Evolutionary conservation across 2,888 invertebrate genomes (phyloP), one percentile per base, ranked within the genome.

Genomic region (Tyria jacobaeae): DNA sequence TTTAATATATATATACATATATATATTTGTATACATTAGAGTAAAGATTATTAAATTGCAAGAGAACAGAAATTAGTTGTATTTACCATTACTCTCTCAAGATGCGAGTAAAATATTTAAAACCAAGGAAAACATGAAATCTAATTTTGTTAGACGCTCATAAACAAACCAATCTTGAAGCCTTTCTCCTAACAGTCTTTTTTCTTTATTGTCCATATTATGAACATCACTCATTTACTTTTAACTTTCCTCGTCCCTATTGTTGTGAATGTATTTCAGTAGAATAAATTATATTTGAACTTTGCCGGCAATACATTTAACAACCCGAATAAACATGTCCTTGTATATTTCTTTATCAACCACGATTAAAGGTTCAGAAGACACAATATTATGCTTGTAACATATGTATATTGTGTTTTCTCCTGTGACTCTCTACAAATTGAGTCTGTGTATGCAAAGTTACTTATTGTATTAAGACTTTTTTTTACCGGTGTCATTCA

Each of bases 401-500:
- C 54, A 56, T 62, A 60, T 57, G 62, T n/a, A n/a, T n/a, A n/a
- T 62, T 57, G 41, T 57, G 57, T 52, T 41, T 60, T 64, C 54
- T 65, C n/a, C 9, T 78, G 64, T 70, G 71, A 67, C 73, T 61
- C 58, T 49, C 66, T 47, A 70, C 70, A 70, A 71, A 80, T 75
- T 76, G 69, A 64, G 55, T 57, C 7, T 35, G 25, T 15, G 54
- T 49, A 44, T 35, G 47, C 25, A 62, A 73, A 68, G 52, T 57
- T 48, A 54, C 31, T n/a, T 70, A 66, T 59, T 12, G 9, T 9
- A 12, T 31, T 27, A 27, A 27, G 27, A 31, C 27, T 31, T 50
- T 34, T 80, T 75, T 80, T 76, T 73, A 79, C 83, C 81, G 81
- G 76, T 78, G 73, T 73, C 78, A 78, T 83, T 82, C 78, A 81